Evolutionary conservation across 1,140 invertebrate genomes (phyloP), one percentile per base, ranked within the genome.

Genomic region (Trachelipus rathkii): DNA sequence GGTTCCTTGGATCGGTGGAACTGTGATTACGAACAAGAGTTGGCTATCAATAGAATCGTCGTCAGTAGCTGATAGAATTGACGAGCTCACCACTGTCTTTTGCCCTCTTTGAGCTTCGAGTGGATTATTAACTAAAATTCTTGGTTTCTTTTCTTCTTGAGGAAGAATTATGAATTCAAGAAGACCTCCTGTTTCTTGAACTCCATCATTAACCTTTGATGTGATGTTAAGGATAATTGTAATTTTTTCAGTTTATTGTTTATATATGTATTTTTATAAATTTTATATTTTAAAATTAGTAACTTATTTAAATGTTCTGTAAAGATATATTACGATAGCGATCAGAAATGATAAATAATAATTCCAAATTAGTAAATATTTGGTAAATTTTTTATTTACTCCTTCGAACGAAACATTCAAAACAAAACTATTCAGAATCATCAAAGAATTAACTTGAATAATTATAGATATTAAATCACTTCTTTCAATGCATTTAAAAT

Each of bases 131-230:
- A 44, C 21, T 13, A 45, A 33, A 23, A 75, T 67, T n/a, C 8
- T 69, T 23, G 73, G 73, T 11, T 23, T 23, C 24, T 75, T 60
- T 19, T 75, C 73, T 19, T 75, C 73, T 53, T 68, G 53, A 6
- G 73, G 73, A 13, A 67, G 67, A 21, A 75, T 68, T 46, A 77
- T 45, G 33, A 81, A 78, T 60, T 81, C 80, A 11, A 81, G 72
- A 21, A 79, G 72, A n/a, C 80, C 80, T 46, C 80, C 80, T 15
- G 80, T 79, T 66, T 81, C 80, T 44, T 81, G 80, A 45, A 71
- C 76, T 4, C 77, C 73, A 66, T 81, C 80, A 77, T 75, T 81
- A 23, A 81, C 80, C 80, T 81, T 67, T 6, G 70, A 10, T 10
- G 69, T 13, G 43, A 9, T 1, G 33, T 33, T 33, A 33, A 33